These are phyloP conservation scores for Lasioglossum morio DNA, from an alignment of 2,888 invertebrate genomes.

Conservation along the genomic window DNA sequence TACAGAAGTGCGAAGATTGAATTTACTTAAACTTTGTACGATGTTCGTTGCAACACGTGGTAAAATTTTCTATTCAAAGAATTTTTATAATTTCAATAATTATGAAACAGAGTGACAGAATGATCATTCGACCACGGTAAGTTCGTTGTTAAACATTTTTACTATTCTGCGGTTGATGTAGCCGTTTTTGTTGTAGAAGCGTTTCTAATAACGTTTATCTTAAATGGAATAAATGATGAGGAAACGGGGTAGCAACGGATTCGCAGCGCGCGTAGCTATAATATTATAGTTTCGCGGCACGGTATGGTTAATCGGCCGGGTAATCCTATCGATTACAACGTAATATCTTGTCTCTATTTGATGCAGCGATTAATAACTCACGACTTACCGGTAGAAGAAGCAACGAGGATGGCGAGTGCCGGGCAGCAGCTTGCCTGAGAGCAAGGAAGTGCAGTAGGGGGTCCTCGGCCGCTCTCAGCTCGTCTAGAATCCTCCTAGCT, in stretches of 20 bases:
- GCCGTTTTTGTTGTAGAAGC: too few relatives aligned
- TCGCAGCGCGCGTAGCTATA: not conserved
- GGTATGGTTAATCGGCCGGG: slow-evolving; percentile 36
- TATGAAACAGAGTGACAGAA: too few relatives aligned
- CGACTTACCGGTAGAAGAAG: slow-evolving; percentile 88
- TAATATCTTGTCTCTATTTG: slow-evolving; percentile 25
- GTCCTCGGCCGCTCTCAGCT: slow-evolving; percentile 88
- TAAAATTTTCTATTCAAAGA: too few relatives aligned
- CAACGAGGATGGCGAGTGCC: slow-evolving; percentile 88
- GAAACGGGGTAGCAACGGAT: slow-evolving; percentile 6
- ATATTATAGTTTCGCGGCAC: not conserved
- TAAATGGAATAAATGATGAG: not conserved
- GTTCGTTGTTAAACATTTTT: too few relatives aligned
- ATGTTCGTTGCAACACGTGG: too few relatives aligned
- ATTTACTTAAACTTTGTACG: too few relatives aligned
- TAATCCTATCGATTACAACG: slow-evolving; percentile 45
- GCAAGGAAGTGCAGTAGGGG: slow-evolving; percentile 89
- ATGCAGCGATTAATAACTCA: slow-evolving; percentile 83
- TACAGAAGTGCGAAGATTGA: too few relatives aligned
- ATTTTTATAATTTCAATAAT: too few relatives aligned
- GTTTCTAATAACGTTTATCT: not conserved
- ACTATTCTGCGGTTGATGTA: too few relatives aligned
- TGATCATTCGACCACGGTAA: too few relatives aligned
- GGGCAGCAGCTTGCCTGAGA: slow-evolving; percentile 88
- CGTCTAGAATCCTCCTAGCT: slow-evolving; percentile 87